Percentiles rank a stretch among this genome's conserved stretches.
Conservation (phyloP, 2,113 vertebrate genomes). For the Camelus dromedarius region DNA sequence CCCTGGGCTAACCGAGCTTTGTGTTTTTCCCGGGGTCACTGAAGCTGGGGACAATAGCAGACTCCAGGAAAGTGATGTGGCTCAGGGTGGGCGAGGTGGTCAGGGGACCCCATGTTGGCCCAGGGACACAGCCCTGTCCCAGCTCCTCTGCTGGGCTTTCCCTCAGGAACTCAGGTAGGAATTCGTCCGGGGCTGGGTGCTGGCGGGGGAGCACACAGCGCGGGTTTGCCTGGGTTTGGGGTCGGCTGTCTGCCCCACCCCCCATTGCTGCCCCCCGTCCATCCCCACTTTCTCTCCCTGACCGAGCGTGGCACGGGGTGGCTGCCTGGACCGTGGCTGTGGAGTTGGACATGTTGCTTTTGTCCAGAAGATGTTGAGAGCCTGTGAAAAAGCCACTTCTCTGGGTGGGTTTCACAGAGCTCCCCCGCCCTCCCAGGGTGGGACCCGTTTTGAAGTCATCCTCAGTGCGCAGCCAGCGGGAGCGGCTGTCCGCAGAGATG, state of each 20-base stretch:
- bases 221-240: accelerated
- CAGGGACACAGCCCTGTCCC: neutral
- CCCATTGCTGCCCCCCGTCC: neutral
- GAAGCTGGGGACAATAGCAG: neutral
- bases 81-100: neutral
- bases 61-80: neutral
- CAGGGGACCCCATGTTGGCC: neutral
- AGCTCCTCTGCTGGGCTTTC: neutral
- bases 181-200: neutral
- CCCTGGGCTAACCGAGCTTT: neutral
- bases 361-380: neutral
- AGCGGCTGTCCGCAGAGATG: neutral
- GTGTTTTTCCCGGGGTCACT: neutral
- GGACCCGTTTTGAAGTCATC: neutral
- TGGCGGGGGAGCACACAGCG: neutral
- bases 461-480: neutral
- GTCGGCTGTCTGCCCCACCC: accelerated
- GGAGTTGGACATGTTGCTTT: neutral
- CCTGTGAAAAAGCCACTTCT: neutral
- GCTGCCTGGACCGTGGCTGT: neutral
- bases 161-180: neutral
- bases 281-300: accelerated
- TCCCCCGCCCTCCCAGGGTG: neutral
- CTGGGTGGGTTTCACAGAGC: neutral
- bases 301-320: neutral